Base-by-base conservation (phyloP, 2,888 invertebrate genomes). In the Chrysotoxum bicinctum region DNA sequence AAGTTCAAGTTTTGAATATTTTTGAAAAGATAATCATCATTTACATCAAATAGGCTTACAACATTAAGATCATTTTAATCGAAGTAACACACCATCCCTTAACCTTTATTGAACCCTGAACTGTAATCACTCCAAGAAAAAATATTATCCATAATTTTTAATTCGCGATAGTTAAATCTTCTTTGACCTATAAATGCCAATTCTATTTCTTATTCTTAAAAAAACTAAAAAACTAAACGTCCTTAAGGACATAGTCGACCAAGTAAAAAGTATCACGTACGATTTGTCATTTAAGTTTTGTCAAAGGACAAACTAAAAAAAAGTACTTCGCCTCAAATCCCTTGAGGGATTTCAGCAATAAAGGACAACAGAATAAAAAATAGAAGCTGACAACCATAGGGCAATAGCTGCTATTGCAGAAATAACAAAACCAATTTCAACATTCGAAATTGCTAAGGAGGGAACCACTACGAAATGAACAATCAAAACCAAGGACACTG, bases 211-310 rank as follows among this genome's bases (percentile, higher is more conserved):
- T 32, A 66, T 30, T 66, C 32, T 32, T 66, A 7, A 35, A 58
- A 58, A 35, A 58, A n/a, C n/a, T n/a, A n/a, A 32, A 26, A 26
- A 26, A 2, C 0, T n/a, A 62, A 30, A 14, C 2, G 0, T 16
- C 64, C 64, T 66, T 21, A 48, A 66, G 64, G 64, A 45, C 9
- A 66, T 48, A 48, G 48, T 19, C 4, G 43, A 9, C 23, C 43
- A 19, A 56, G 32, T 56, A 12, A 10, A 54, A 68, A 76, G 66
- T 45, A 79, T 84, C 84, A 79, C 84, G 79, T 84, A 70, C 84
- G 37, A 79, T 75, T 84, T 84, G 84, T 75, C 79, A 72, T 84
- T 84, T 58, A 72, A 66, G 75, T 52, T 75, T 58, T 72, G 70
- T 79, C 84, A 79, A 70, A 84, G 66, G 64, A 84, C 32, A 21